Evolutionary conservation across 30 jellyfish, hydroid and myxozoan genomes (phyloP).

Genomic region (Pseudorhiza aurosa): DNA sequence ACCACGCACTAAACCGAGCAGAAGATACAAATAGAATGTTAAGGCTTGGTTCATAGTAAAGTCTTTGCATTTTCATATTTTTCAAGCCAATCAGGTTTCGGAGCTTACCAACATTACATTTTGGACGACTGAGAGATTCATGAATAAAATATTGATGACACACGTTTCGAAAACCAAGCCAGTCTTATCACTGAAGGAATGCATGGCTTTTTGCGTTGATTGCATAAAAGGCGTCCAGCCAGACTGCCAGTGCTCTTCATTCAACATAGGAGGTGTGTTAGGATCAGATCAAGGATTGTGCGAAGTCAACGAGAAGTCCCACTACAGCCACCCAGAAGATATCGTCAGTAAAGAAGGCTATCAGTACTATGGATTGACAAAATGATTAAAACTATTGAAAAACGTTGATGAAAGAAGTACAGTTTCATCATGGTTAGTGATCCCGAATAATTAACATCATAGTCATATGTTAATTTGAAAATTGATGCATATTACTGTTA

Average conservation of each 20-base stretch:
- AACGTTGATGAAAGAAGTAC: too few relatives aligned
- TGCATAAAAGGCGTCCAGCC: background rate
- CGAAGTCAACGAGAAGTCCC: background rate
- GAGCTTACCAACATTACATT: background rate
- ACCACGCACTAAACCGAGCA: too few relatives aligned
- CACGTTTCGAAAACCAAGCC: background rate
- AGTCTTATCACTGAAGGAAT: background rate
- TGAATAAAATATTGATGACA: background rate
- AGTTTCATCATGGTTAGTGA: too few relatives aligned
- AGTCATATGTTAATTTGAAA: too few relatives aligned
- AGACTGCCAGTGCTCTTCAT: conserved; percentile 12
- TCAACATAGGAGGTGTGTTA: background rate
- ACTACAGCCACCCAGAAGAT: background rate
- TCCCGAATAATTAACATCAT: too few relatives aligned
- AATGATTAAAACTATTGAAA: too few relatives aligned
- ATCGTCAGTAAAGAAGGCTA: background rate
- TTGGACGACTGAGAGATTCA: background rate
- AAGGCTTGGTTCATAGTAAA: too few relatives aligned
- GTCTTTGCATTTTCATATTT: background rate
- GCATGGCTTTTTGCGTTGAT: background rate
- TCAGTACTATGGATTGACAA: conserved; percentile 27
- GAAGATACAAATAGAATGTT: too few relatives aligned
- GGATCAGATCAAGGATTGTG: background rate
- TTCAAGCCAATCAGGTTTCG: background rate
- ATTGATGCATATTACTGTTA: too few relatives aligned